Evolutionary conservation across 1,140 invertebrate genomes (phyloP).

Genomic region (Drosophila albomicans): DNA sequence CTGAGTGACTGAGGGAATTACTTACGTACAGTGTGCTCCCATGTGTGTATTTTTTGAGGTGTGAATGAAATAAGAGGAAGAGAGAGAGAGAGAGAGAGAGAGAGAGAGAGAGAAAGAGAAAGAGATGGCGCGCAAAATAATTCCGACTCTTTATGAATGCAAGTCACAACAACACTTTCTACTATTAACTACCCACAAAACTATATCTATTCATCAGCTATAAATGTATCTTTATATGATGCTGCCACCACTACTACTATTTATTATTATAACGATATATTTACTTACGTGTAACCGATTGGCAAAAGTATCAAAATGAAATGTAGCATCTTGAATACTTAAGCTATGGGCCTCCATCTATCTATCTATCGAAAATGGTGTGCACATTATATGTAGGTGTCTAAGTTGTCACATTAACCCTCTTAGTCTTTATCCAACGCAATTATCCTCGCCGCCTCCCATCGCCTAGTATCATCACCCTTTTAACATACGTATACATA

Average conservation of each 20-base stretch:
- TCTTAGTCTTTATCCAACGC: not conserved
- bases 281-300: constrained; percentile 75
- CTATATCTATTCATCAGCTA: constrained; percentile 32
- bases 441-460: constrained; percentile 1
- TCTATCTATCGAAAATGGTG: not conserved
- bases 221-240: constrained; percentile 55
- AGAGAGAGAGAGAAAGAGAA: not conserved
- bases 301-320: constrained; percentile 70
- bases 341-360: constrained; percentile 21
- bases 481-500: not conserved
- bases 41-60: not conserved
- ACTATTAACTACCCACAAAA: constrained; percentile 44
- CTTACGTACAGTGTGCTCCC: not conserved
- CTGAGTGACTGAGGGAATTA: not conserved
- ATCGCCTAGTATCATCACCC: not conserved
- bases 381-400: constrained; percentile 9
- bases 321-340: constrained; percentile 24
- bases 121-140: constrained; percentile 18
- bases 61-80: constrained; percentile 9
- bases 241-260: constrained; percentile 55
- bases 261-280: constrained; percentile 60
- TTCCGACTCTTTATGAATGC: constrained; percentile 38
- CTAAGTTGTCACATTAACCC: constrained; percentile 22
- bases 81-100: not conserved
- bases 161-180: constrained; percentile 53